Conservation (phyloP, 1,140 invertebrate genomes). For the Brachionus angularis region DNA sequence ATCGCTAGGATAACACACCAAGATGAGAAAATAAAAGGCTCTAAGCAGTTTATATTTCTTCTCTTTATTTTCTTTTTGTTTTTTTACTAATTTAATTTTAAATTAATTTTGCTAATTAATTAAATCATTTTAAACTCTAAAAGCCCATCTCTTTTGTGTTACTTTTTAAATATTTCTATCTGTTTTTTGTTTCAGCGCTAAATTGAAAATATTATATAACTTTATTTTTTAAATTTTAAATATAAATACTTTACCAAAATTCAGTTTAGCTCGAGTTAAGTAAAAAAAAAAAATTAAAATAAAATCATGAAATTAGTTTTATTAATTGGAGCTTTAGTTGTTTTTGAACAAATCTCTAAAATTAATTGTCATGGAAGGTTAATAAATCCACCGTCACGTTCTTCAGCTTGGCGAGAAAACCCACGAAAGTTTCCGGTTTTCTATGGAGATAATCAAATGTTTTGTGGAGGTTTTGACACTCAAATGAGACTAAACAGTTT, state of each 20-base stretch:
- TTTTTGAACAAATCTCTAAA: neutral
- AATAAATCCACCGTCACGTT: slow-evolving; percentile 27
- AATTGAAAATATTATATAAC: neutral
- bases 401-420: slow-evolving; percentile 65
- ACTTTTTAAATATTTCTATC: too few species aligned
- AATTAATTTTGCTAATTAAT: too few species aligned
- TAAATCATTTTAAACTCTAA: too few species aligned
- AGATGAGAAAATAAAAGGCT: too few species aligned
- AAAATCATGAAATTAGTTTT: neutral
- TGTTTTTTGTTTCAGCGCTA: neutral
- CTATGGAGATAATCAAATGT: slow-evolving; percentile 83
- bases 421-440: slow-evolving; percentile 61
- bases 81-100: too few species aligned
- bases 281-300: neutral
- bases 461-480: slow-evolving; percentile 75
- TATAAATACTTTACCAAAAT: too few species aligned
- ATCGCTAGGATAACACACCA: too few species aligned
- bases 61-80: too few species aligned
- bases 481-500: slow-evolving; percentile 37
- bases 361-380: slow-evolving; percentile 35
- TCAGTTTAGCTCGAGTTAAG: too few species aligned
- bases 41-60: too few species aligned
- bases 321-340: neutral
- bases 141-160: too few species aligned
- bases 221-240: neutral